Conservation (phyloP, 2,797 vertebrate species). For the Discoglossus pictus region DNA sequence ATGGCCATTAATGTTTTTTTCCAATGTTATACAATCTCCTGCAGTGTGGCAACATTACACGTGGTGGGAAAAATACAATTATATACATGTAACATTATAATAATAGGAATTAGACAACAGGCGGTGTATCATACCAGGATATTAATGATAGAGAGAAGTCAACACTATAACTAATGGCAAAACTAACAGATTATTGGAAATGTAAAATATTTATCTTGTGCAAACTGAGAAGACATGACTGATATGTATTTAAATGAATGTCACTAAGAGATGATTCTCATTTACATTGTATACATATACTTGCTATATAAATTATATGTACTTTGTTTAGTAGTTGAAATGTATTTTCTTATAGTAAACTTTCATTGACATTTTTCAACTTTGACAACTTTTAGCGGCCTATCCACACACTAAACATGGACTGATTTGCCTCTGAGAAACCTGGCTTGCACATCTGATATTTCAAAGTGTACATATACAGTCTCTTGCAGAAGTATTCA, state of each 20-base stretch:
- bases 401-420: too few species aligned
- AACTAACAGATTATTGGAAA: neutral
- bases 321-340: too few species aligned
- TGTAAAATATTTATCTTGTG: slow-evolving; percentile 2
- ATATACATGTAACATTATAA: slow-evolving; percentile 46
- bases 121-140: slow-evolving; percentile 27
- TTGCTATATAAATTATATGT: too few species aligned
- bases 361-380: too few species aligned
- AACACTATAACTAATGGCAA: neutral
- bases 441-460: too few species aligned
- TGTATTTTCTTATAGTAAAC: too few species aligned
- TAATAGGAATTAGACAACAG: slow-evolving; percentile 46
- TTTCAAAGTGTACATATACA: too few species aligned
- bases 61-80: slow-evolving; percentile 31
- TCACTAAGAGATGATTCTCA: neutral
- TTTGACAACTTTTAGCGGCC: too few species aligned
- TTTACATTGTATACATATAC: neutral
- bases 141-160: slow-evolving; percentile 29
- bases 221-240: neutral
- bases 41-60: slow-evolving; percentile 42
- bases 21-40: slow-evolving; percentile 37
- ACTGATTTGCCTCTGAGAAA: too few species aligned
- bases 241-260: neutral
- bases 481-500: too few species aligned
- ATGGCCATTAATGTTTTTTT: slow-evolving; percentile 44